These are phyloP conservation scores for Malacoctenus gilli DNA, from an alignment of 2,797 vertebrate species.

Conservation along the genomic window DNA sequence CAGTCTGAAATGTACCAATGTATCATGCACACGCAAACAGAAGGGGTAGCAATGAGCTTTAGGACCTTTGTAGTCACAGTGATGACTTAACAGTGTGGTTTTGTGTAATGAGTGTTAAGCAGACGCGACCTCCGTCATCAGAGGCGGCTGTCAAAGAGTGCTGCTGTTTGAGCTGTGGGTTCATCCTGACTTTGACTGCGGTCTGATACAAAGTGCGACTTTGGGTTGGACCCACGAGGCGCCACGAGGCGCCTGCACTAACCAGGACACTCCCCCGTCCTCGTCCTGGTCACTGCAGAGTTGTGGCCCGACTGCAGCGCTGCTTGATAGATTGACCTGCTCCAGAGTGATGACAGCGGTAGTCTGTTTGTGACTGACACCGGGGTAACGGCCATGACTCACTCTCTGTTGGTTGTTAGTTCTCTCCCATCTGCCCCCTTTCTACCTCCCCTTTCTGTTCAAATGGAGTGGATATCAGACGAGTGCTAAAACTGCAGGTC, in stretches of 20 bases:
- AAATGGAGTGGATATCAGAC: slow-evolving; percentile 99
- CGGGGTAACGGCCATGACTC: slow-evolving; percentile 71
- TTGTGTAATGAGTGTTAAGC: slow-evolving; percentile 22
- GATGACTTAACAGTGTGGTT: slow-evolving; percentile 4
- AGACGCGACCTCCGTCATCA: slow-evolving; percentile 53
- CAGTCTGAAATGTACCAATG: neutral
- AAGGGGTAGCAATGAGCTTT: neutral
- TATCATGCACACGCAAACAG: neutral
- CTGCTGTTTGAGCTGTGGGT: slow-evolving; percentile 27
- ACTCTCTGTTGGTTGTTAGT: slow-evolving; percentile 98
- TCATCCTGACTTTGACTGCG: neutral
- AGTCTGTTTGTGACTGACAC: slow-evolving; percentile 56
- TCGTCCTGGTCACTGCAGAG: slow-evolving; percentile 11
- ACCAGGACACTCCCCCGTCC: slow-evolving; percentile 7
- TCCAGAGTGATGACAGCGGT: slow-evolving; percentile 54
- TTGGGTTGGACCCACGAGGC: slow-evolving; percentile 12
- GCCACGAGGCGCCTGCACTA: no score
- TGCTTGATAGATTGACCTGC: slow-evolving; percentile 53
- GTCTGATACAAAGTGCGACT: neutral
- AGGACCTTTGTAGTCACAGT: slow-evolving; percentile 5
- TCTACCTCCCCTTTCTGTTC: slow-evolving; percentile 99
- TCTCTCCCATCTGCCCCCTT: slow-evolving; percentile 95
- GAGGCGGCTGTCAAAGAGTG: slow-evolving; percentile 52
- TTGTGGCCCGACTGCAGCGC: slow-evolving; percentile 43
- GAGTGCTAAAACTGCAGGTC: slow-evolving; percentile 92